phyloP scores from a whole-genome alignment of 2,113 vertebrate species.

The Centropus unirufus region DNA sequence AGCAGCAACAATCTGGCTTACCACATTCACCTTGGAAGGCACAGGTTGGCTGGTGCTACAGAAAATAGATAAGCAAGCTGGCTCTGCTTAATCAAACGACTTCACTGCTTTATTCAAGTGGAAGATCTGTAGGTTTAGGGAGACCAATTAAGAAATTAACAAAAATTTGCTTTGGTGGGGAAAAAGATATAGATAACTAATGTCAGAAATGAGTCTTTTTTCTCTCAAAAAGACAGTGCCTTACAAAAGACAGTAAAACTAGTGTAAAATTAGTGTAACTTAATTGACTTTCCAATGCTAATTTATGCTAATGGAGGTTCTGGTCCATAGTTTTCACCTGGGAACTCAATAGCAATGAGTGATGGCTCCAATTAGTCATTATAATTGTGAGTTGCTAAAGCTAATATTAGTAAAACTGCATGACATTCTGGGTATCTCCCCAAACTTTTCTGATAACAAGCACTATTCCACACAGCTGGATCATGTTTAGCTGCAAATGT shows the following conservation, averaged over 20 bases:
- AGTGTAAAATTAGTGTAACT: constrained; percentile 66
- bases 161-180: neutral
- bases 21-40: neutral
- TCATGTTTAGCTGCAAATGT: neutral
- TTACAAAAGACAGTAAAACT: constrained; percentile 46
- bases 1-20: neutral
- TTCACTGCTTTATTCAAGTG: fast-evolving
- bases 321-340: constrained; percentile 70
- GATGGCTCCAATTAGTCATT: constrained; percentile 65
- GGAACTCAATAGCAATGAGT: constrained; percentile 67
- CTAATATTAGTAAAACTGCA: constrained; percentile 68
- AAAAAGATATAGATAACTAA: neutral
- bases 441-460: constrained; percentile 43
- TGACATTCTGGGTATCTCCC: constrained; percentile 53
- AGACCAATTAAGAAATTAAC: neutral
- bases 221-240: too few species aligned
- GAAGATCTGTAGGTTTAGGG: neutral
- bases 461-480: constrained; percentile 21
- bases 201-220: neutral
- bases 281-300: constrained; percentile 67
- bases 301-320: constrained; percentile 67
- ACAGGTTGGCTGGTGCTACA: neutral
- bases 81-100: neutral
- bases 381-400: constrained; percentile 67
- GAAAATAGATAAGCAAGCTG: neutral